Evolutionary conservation across 2,113 vertebrate genomes (phyloP), one percentile per base, ranked within the genome.

Genomic region (Silurus meridionalis): DNA sequence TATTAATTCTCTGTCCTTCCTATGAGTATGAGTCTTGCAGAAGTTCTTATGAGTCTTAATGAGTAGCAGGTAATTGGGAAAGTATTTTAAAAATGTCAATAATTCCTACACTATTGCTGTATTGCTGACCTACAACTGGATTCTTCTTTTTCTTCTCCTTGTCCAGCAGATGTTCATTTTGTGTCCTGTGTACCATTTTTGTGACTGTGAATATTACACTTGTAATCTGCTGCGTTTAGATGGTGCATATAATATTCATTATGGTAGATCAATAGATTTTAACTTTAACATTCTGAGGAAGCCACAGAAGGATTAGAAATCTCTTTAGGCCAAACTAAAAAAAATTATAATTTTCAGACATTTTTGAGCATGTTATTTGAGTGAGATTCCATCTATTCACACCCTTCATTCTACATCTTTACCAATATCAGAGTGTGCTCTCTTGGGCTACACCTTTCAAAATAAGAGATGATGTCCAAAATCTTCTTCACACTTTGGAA

Each of bases 301-400:
- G 1, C 3, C 71, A 74, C 19, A 50, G 14, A 21, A 75, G 50
- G 21, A 75, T 53, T 13, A 21, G 37, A 60, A 61, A 61, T 21
- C 37, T 63, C 79, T 69, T n/a, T 48, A 82, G 25, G 53, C 8
- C 46, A 77, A 75, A 13, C 21, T 48, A 75, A 11, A 72, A 50
- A 52, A 37, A 37, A 2, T 0, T 37, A 23, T 52, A 10, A 52
- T 81, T 83, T 85, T 82, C 17, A 23, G 67, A 37, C 80, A 60
- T 87, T 66, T n/a, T 48, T 69, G 83, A 53, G 77, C 64, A 25
- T 60, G 61, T 66, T 58, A 82, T 87, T 80, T 80, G 46, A 28
- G 8, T 66, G 71, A 69, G 46, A n/a, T 60, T 78, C 37, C 66
- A 23, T 46, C 53, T 66, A 37, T 48, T 67, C 15, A 79, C 10